phyloP scores from a whole-genome alignment of 2,888 invertebrate species.

The Drosophila meridiana region DNA sequence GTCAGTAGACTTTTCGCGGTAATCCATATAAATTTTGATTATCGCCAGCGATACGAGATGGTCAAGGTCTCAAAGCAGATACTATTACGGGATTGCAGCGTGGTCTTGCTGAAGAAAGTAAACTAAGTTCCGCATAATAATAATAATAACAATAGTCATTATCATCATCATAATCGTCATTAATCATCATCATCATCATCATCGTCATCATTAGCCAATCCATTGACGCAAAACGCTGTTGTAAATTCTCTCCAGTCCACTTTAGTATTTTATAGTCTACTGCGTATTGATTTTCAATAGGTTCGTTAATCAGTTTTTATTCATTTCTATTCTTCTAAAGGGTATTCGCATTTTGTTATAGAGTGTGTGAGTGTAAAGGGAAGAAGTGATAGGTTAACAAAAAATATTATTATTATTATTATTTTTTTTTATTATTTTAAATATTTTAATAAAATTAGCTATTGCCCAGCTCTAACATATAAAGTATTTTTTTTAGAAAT shows the following conservation, averaged over 20 bases:
- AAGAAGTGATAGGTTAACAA: background rate
- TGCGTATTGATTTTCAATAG: constrained; percentile 25
- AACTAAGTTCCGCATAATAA: constrained; percentile 16
- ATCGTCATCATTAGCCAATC: constrained; percentile 13
- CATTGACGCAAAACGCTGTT: constrained; percentile 48
- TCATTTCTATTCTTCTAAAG: background rate
- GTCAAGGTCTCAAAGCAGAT: constrained; percentile 13
- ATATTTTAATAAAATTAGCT: too few relatives aligned
- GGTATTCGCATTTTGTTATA: background rate
- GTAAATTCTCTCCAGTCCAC: constrained; percentile 45
- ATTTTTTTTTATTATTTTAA: too few relatives aligned
- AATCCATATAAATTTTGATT: constrained; percentile 39
- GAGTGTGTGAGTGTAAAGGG: background rate
- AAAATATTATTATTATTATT: too few relatives aligned
- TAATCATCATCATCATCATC: background rate
- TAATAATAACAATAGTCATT: background rate
- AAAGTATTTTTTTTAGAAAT: too few relatives aligned
- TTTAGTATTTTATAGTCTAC: constrained; percentile 28
- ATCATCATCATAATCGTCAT: background rate
- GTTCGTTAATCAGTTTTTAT: constrained; percentile 25
- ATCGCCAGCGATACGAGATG: constrained; percentile 37
- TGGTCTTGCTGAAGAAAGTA: constrained; percentile 1
- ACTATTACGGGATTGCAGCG: constrained; percentile 16
- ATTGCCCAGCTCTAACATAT: too few relatives aligned
- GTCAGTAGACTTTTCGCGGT: constrained; percentile 30